phyloP scores from a whole-genome alignment of 2,113 vertebrate species.

The human region GRCh38 chr4:5101501-5102000 shows the following conservation, averaged over 20 bases:
- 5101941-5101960: neutral
- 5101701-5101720: neutral
- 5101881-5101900: neutral
- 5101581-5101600: conserved; percentile 42
- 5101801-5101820: neutral
- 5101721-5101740: neutral
- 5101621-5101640: conserved; percentile 16
- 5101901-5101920: neutral
- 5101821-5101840: neutral
- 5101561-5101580: conserved; percentile 40
- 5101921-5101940: neutral
- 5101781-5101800: neutral
- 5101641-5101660: conserved; percentile 36
- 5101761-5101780: neutral
- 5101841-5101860: accelerated
- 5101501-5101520: conserved; percentile 45
- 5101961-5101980: neutral
- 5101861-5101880: too few relatives aligned
- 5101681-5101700: conserved; percentile 54
- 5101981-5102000: neutral
- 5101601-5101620: conserved; percentile 70
- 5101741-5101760: neutral
- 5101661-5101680: conserved; percentile 43
- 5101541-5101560: conserved; percentile 28
- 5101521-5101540: neutral